Evolutionary conservation across 2,888 invertebrate genomes (phyloP).

Genomic region (Drosophila suboccidentalis): DNA sequence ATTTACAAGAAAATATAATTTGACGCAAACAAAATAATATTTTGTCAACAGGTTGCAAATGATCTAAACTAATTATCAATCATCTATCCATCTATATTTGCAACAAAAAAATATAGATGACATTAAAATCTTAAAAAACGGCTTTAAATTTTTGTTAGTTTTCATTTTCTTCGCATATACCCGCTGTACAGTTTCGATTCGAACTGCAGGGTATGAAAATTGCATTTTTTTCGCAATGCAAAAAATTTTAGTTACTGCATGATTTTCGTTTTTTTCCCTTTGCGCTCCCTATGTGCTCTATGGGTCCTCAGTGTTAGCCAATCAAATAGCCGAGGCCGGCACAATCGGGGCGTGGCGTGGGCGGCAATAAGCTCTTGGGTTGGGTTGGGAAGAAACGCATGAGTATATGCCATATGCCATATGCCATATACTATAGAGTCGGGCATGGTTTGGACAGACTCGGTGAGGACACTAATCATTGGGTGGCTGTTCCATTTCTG

Average conservation of each 20-base stretch:
- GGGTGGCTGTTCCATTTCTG: slow-evolving; percentile 5
- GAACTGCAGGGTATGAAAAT: slow-evolving; percentile 49
- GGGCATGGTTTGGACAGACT: slow-evolving; percentile 1
- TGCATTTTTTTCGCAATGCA: slow-evolving; percentile 53
- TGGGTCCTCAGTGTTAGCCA: slow-evolving; percentile 50
- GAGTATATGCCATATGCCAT: slow-evolving; percentile 14
- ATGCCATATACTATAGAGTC: background rate
- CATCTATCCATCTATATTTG: too few relatives aligned
- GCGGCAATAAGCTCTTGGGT: slow-evolving; percentile 26
- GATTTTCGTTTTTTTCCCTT: slow-evolving; percentile 27
- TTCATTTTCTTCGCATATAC: background rate
- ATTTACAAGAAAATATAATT: too few relatives aligned
- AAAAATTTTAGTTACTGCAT: slow-evolving; percentile 39
- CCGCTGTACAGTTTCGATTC: background rate
- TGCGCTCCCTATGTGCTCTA: background rate
- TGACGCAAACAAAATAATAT: too few relatives aligned
- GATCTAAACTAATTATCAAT: too few relatives aligned
- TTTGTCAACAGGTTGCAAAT: too few relatives aligned
- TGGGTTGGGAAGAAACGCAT: slow-evolving; percentile 31
- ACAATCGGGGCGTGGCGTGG: slow-evolving; percentile 69
- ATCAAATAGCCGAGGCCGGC: slow-evolving; percentile 64
- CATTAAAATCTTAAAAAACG: too few relatives aligned
- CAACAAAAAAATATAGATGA: too few relatives aligned
- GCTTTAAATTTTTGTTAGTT: too few relatives aligned
- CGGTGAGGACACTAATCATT: slow-evolving; percentile 47